Evolutionary conservation across 2,797 vertebrate species (phyloP).

Genomic region (Hybognathus amarus): DNA sequence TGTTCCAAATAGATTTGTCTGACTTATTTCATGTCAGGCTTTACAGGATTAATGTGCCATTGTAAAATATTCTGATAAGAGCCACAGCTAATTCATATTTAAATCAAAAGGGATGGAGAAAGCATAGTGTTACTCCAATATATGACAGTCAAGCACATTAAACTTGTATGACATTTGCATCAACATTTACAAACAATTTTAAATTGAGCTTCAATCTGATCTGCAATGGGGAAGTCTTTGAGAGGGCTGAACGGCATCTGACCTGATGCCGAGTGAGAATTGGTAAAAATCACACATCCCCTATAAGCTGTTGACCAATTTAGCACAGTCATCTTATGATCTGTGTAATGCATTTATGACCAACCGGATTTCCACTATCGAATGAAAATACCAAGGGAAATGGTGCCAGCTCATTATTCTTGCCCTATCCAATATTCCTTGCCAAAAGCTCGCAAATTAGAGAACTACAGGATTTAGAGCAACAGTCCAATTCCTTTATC

Average conservation of each 20-base stretch:
- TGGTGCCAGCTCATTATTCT: background rate
- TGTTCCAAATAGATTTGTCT: no score
- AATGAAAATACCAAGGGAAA: background rate
- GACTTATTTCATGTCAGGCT: background rate
- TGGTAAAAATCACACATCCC: no score
- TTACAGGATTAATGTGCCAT: background rate
- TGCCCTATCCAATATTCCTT: background rate
- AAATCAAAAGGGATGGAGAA: background rate
- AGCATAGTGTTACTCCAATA: background rate
- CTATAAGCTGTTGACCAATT: background rate
- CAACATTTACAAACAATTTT: background rate
- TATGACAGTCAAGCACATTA: background rate
- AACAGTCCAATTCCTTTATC: constrained; percentile 2
- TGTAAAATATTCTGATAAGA: background rate
- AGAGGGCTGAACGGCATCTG: background rate
- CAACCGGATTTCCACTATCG: constrained; percentile 2
- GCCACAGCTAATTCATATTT: background rate
- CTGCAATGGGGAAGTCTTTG: background rate
- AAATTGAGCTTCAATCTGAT: background rate
- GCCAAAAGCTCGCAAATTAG: background rate
- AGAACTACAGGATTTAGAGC: background rate
- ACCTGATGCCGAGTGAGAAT: background rate
- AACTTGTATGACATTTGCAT: background rate
- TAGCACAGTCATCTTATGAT: background rate
- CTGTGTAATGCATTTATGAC: background rate